These are phyloP conservation scores for Liparis tanakae DNA, from an alignment of 2,797 vertebrate species.

Conservation along the genomic window DNA sequence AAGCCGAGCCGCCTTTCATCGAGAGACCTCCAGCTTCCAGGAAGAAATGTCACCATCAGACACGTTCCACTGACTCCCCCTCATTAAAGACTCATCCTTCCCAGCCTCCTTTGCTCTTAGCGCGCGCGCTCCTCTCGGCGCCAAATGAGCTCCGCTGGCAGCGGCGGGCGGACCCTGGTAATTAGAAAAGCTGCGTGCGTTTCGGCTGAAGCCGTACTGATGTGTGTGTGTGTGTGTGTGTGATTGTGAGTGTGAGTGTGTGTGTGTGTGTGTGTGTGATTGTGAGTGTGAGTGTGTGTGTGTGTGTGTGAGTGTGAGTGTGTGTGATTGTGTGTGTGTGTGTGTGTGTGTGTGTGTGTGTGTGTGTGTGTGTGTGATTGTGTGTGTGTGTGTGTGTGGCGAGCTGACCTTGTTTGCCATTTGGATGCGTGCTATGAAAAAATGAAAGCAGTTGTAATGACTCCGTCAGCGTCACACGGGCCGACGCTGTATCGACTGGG, in stretches of 20 bases:
- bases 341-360: slow-evolving; percentile 5
- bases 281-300: background rate
- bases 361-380: background rate
- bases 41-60: slow-evolving; percentile 76
- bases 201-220: slow-evolving; percentile 32
- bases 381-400: slow-evolving; percentile 10
- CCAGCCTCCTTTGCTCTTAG: slow-evolving; percentile 63
- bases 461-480: slow-evolving; percentile 36
- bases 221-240: slow-evolving; percentile 22
- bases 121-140: slow-evolving; percentile 35
- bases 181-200: slow-evolving; percentile 69
- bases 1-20: slow-evolving; percentile 47
- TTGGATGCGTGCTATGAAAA: slow-evolving; percentile 58
- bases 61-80: slow-evolving; percentile 70
- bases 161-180: slow-evolving; percentile 60
- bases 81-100: slow-evolving; percentile 73
- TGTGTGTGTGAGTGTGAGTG: slow-evolving; percentile 6
- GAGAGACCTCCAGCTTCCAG: slow-evolving; percentile 55
- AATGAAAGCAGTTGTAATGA: slow-evolving; percentile 47
- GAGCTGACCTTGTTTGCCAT: background rate
- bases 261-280: slow-evolving; percentile 1
- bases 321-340: slow-evolving; percentile 1
- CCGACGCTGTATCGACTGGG: slow-evolving; percentile 15
- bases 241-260: slow-evolving; percentile 1
- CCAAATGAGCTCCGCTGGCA: slow-evolving; percentile 64